A percentile compares a stretch with the other conserved stretches of the same genome.
phyloP scores from a whole-genome alignment of 2,888 invertebrate species.

The Oxystoma pomonae region DNA sequence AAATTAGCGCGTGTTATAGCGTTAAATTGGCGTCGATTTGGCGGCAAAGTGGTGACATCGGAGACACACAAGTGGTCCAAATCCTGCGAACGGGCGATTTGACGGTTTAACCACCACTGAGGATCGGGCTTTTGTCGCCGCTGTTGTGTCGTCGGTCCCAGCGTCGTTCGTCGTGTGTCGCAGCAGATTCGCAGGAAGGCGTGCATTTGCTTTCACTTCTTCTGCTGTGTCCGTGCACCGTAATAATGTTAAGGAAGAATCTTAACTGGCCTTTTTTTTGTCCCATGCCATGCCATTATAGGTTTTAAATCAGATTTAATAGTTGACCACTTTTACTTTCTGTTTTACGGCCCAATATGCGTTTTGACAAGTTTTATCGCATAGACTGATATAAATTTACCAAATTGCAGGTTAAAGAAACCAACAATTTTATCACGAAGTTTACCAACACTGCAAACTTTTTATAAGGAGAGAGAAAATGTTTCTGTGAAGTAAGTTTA shows the following conservation, averaged over 20 bases:
- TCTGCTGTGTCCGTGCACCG: slow-evolving; percentile 7
- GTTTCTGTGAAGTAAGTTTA: too few relatives aligned
- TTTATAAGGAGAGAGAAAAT: too few relatives aligned
- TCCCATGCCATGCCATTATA: too few relatives aligned
- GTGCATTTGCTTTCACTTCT: slow-evolving; percentile 40
- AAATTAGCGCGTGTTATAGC: slow-evolving; percentile 17
- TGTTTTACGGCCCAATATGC: background rate
- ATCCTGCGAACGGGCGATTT: slow-evolving; percentile 15
- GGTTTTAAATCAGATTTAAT: background rate
- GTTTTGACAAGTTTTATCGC: too few relatives aligned
- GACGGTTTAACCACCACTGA: slow-evolving; percentile 42
- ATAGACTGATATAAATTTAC: too few relatives aligned
- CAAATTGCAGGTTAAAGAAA: too few relatives aligned
- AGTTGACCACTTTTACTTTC: background rate
- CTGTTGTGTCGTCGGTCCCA: background rate
- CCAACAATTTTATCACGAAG: too few relatives aligned
- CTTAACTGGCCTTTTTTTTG: too few relatives aligned
- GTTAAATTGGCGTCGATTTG: background rate
- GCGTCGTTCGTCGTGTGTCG: background rate
- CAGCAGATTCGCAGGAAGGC: slow-evolving; percentile 28
- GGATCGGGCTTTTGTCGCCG: slow-evolving; percentile 39
- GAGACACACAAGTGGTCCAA: background rate
- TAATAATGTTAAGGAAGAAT: too few relatives aligned
- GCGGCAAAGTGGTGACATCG: too few relatives aligned
- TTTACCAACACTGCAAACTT: too few relatives aligned